Base-by-base conservation (phyloP, 2,888 invertebrate species). In the Acanthosoma haemorrhoidale region DNA sequence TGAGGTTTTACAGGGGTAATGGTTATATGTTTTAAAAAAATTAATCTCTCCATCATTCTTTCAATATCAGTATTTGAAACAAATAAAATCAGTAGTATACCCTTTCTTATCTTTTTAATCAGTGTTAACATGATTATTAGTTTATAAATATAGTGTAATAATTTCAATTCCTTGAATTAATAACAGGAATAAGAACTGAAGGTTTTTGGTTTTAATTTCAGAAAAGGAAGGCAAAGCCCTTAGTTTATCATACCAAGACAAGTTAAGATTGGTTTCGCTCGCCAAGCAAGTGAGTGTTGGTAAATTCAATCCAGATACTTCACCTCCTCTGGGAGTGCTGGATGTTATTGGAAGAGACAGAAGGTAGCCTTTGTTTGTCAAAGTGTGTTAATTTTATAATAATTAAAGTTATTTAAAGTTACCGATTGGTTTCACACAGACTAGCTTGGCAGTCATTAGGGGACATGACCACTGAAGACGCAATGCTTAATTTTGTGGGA, bases 221-320 rank as follows among this genome's bases (percentile, higher is more conserved):
- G 97, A 97, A 80, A 96, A 97, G 82, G 92, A 94, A 82, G 96
- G 96, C n/a, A 97, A 96, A 83, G 97, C 96, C 2, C 85, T 97
- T 60, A 94, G 95, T 78, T 84, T 96, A 72, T 92, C 94, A 58
- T 98, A 97, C 80, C 92, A 94, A 80, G 95, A 97, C 78, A 92
- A 94, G 78, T 81, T 96, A 68, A 91, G 91, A 78, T 82, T 98
- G 73, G 91, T 96, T 16, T 96, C 96, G 1, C 92, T 91, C 77
- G 93, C 92, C 9, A 94, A 96, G 78, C 97, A 97, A 84, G 91
- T 92, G 8, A 85, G 85, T 11, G 89, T 94, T 80, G 97, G 97
- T 0, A 88, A 91, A 63, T 87, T 89, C 77, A 86, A 89, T 74
- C 81, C 88, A 1, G 88, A 87, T 64, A 81, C 80, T 76, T 79